Evolutionary conservation across 2,113 vertebrate genomes (phyloP), one percentile per base, ranked within the genome.

Genomic region (Dipodomys ordii): DNA sequence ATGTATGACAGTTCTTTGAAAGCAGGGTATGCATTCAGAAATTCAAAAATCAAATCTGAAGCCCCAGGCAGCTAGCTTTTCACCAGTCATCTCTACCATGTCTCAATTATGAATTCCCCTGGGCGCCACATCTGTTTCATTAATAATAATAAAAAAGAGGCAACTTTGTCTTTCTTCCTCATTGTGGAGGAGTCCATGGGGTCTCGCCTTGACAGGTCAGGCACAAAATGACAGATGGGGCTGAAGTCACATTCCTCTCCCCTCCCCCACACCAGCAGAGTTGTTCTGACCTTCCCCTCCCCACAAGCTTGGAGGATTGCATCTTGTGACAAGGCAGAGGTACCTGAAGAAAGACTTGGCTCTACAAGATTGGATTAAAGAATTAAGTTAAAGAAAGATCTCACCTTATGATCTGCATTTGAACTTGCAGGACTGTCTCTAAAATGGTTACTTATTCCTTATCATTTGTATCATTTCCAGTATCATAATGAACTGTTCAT

Each of bases 181-280:
- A 13, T 65, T 76, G 68, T 74, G 78, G 68, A 64, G 57, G 72
- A 39, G 32, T 89, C 84, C 57, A 46, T 0, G 3, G 90, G 95
- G 81, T 7, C 83, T 94, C 84, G 88, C 74, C 73, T 84, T 90
- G 87, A 93, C n/a, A 88, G 49, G 80, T 79, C 90, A 94, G 91
- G 62, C 1, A 35, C 65, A 93, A 79, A 89, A 95, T 83, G 89
- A 94, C 92, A 91, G 87, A 96, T 94, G 94, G 91, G 30, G 23
- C 73, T 92, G 49, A 72, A 90, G 60, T 35, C 74, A 7, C 19
- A 19, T 30, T 49, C 13, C 46, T 39, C 73, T 64, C 22, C 30
- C 23, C 62, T 64, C 15, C 72, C 74, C 3, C 9, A 57, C 53
- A 57, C 53, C 15, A 57, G 12, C 53, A 57, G 53, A 57, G 62